phyloP scores from a whole-genome alignment of 2,797 vertebrate genomes.

The Lepilemur septentrionalis region DNA sequence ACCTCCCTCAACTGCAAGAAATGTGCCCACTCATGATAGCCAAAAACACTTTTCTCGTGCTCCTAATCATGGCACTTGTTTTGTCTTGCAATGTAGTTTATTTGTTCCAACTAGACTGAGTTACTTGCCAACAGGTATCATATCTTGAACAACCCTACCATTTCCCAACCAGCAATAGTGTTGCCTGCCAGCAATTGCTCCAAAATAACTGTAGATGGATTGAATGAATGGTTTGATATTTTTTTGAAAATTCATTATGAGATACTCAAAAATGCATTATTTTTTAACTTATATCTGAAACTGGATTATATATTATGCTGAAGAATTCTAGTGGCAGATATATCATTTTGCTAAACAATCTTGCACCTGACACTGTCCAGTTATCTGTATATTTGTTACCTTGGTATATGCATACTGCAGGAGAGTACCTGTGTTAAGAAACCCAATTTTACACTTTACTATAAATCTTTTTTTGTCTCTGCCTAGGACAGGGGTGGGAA shows the following conservation, averaged over 20 bases:
- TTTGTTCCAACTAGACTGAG: neutral
- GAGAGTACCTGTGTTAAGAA: neutral
- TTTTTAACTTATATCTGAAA: neutral
- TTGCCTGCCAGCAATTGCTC: neutral
- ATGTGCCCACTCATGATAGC: neutral
- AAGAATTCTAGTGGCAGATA: neutral
- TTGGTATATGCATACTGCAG: neutral
- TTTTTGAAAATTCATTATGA: conserved; percentile 11
- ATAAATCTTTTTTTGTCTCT: conserved; percentile 4
- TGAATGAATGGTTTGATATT: neutral
- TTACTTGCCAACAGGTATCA: neutral
- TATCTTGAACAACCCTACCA: neutral
- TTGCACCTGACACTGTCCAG: neutral
- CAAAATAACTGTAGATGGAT: neutral
- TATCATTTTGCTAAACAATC: neutral
- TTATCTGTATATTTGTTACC: neutral
- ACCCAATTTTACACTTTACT: neutral
- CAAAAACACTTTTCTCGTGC: neutral
- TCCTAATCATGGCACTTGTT: neutral
- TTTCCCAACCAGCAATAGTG: neutral
- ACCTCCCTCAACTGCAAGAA: neutral
- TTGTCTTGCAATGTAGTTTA: neutral
- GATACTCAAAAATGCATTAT: neutral
- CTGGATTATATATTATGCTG: neutral
- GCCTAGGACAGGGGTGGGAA: neutral